Evolutionary conservation across 2,113 vertebrate species (phyloP), one percentile per base, ranked within the genome.

Genomic region (Diglossa brunneiventris): DNA sequence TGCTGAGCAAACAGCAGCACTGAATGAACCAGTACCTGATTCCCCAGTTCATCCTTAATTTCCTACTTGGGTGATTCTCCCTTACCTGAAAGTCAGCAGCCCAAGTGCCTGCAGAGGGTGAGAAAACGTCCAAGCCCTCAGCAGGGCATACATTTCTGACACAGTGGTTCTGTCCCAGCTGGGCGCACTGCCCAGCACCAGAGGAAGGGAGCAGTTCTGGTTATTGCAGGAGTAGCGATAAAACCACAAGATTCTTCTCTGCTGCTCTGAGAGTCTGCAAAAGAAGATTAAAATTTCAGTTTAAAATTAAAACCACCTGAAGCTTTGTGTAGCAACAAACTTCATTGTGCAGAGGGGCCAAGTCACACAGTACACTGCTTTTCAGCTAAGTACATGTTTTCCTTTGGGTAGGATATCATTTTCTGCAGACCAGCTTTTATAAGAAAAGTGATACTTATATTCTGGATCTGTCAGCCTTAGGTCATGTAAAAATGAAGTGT

Each of bases 211-310:
- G 18, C 98, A 98, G 70, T 91, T 98, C 42, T 94, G 93, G 67
- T 96, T 94, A 86, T 96, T 97, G 53, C 98, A 97, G 53, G 69
- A 96, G 92, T 96, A 91, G 21, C 98, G 98, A 91, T 98, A 98
- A 93, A 97, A 98, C 99, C 98, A 99, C 55, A 99, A 97, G 74
- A 98, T 98, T 81, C 97, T 96, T 91, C 92, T 99, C 91, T 99
- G 98, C 28, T 98, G 98, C 49, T 98, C 94, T 15, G 98, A 97
- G 47, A 99, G 98, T 67, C 99, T 99, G 94, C 30, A 96, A 97
- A 50, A 94, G 15, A 89, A 97, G 77, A 97, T 96, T 56, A 95
- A 69, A 95, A 97, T 95, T 50, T 85, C 24, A 68, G 81, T 83
- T 96, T 92, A 82, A 93, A 97, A 97, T 96, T 90, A 97, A 96